Percentiles rank a stretch among this genome's conserved stretches.
phyloP scores from a whole-genome alignment of 2,113 vertebrate genomes.

The Phyllopteryx taeniolatus region DNA sequence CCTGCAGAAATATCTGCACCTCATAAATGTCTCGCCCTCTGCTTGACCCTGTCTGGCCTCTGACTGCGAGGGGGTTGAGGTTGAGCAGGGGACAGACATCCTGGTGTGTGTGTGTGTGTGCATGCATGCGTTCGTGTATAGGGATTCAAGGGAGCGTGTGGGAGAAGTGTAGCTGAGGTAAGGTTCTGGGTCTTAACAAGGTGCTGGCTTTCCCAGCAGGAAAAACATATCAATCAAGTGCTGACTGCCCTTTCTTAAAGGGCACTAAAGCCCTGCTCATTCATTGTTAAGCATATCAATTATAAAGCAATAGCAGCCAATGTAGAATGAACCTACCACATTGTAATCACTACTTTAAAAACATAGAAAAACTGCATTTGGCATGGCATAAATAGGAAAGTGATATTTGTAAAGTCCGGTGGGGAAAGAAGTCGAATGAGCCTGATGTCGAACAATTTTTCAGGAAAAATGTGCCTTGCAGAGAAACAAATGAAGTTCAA shows the following conservation, averaged over 20 bases:
- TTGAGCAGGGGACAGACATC: slow-evolving; percentile 50
- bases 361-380: background rate
- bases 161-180: slow-evolving; percentile 30
- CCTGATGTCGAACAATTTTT: too few relatives aligned
- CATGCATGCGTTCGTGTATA: background rate
- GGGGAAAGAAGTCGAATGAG: too few relatives aligned
- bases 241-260: slow-evolving; percentile 35
- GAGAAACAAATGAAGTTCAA: too few relatives aligned
- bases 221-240: slow-evolving; percentile 49
- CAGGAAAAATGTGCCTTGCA: too few relatives aligned
- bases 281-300: slow-evolving; percentile 14
- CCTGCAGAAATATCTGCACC: slow-evolving; percentile 71
- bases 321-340: slow-evolving; percentile 1
- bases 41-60: slow-evolving; percentile 66
- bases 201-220: slow-evolving; percentile 41
- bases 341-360: background rate
- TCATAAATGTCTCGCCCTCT: slow-evolving; percentile 72
- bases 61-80: slow-evolving; percentile 44
- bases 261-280: slow-evolving; percentile 20
- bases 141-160: slow-evolving; percentile 1
- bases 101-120: slow-evolving; percentile 24
- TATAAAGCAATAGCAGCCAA: background rate
- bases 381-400: background rate
- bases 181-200: slow-evolving; percentile 57
- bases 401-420: too few relatives aligned